Base-by-base conservation (phyloP, 2,113 vertebrate species). In the Empidonax traillii region DNA sequence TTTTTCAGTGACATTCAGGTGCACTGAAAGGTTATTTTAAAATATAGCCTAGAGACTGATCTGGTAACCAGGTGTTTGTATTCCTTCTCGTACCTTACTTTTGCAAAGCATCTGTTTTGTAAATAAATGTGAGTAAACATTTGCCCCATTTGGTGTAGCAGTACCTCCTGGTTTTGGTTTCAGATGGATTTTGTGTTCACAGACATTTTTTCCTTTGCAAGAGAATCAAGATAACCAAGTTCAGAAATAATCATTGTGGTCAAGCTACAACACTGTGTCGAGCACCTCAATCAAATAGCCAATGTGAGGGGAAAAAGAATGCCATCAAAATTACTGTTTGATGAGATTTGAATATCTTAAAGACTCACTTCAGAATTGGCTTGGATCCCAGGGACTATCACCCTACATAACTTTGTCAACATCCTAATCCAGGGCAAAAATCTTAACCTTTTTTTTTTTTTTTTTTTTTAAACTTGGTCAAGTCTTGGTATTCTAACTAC, bases 1-100 rank as follows among this genome's bases (percentile, higher is more conserved):
- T 69, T 87, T 86, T 72, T 19, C 12, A 25, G 43, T 68, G 68
- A 68, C 78, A 33, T 89, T 96, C 86, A 88, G 76, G 61, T 95
- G 84, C 33, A 62, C 43, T 71, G 73, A 46, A 63, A 95, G 66
- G 51, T 35, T 87, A 35, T 51, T 87, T 89, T 76, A 87, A 88
- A 96, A 84, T 13, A 81, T 22, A 56, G 41, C 22, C 55, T 61
- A 49, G 88, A 85, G 47, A 51, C 2, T 78, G 56, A 62, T 93
- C 35, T 72, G 21, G 7, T 82, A 73, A 55, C 52, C 25, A 21
- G 31, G 20, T 96, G 8, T 69, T 96, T 84, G 30, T 86, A 27
- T 56, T 81, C 43, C 41, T 82, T 89, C 53, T 72, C 20, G 3
- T 52, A 33, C 44, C 37, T 77, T 74, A 27, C 35, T 89, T 93